Evolutionary conservation across 30 jellyfish, hydroid and myxozoan genomes (phyloP), one percentile per base, ranked within the genome.

Genomic region (Pelagia noctiluca): DNA sequence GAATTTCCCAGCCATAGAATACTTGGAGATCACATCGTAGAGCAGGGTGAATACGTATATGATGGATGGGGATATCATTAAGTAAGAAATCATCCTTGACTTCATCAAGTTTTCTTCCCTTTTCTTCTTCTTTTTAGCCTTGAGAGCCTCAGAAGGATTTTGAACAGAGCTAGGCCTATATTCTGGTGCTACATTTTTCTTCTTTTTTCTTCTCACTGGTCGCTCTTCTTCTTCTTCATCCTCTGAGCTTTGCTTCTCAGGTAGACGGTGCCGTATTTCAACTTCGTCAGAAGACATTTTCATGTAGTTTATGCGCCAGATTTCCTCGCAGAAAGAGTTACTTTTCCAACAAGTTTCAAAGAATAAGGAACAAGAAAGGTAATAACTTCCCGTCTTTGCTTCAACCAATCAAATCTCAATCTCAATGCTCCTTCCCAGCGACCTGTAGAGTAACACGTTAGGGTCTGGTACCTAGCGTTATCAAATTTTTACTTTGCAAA

Each of bases 61-160:
- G 12, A 80, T 30, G 5, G 90, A 30, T 26, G 90, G 90, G 25
- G 90, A 80, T 31, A 80, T 49, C 90, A 80, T 80, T 21, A 80
- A 67, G 53, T 63, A 80, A 3, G 90, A 64, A 65, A 80, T 49
- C 33, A 80, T 47, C 19, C 77, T 80, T 31, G 90, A 65, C 18
- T 75, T 26, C 35, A 48, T 53, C 19, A 65, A 46, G 25, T 31
- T 80, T 25, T 80, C 90, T 22, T 80, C 90, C 53, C 50, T 80
- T 50, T 66, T 80, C 61, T 52, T 47, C 83, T 49, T 80, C 47
- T 24, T 80, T 32, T 60, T 80, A 29, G 60, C 23, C 75, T 80
- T 80, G 7, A 52, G 30, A 30, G 21, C 26, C 2, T 5, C 28
- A 52, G 26, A 25, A 52, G 30, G 16, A 2, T 25, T 3, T 5